Base-by-base conservation (phyloP, 2,797 vertebrate species). In the Aselliscus stoliczkanus region DNA sequence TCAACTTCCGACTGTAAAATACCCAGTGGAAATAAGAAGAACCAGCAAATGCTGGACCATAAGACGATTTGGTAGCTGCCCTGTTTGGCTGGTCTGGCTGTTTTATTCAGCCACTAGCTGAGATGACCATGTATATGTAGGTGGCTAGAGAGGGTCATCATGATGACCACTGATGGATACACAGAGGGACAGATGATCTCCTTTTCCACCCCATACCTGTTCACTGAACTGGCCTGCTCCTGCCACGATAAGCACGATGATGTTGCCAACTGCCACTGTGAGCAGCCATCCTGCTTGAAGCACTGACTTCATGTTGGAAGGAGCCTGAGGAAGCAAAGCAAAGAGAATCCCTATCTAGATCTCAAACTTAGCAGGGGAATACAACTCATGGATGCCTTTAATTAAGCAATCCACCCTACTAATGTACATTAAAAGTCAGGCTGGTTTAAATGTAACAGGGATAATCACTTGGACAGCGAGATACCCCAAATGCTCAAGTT, bases 301-400 rank as follows among this genome's bases (percentile, higher is more conserved):
- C 96, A 99, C 99, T 0, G 99, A 98, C 98, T 99, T 99, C 99
- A 99, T 99, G 93, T 99, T 99, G 96, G 99, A 99, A 0, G 99
- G 99, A 14, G 99, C 99, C 99, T 99, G 93, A 0, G 85, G 76
- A 93, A 77, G 52, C 10, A 93, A 96, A 70, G 56, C 39, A 92
- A 10, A 50, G n/a, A 50, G 80, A 67, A 44, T 76, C 31, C 44
- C 31, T 2, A 4, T 14, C 56, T 2, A 10, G 62, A 64, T 14
- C 20, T 62, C 12, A 5, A 0, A 3, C 25, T 31, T 29, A 0
- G 50, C 65, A 7, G 52, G n/a, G 88, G 80, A 10, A 21, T 47
- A 23, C 60, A 8, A 1, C 50, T 13, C n/a, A 17, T 5, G 0
- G 8, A 17, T 0, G 25, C 34, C 14, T n/a, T 72, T 39, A 12